Conservation (phyloP, 1,140 invertebrate species). For the Drosophila nikananu region DNA sequence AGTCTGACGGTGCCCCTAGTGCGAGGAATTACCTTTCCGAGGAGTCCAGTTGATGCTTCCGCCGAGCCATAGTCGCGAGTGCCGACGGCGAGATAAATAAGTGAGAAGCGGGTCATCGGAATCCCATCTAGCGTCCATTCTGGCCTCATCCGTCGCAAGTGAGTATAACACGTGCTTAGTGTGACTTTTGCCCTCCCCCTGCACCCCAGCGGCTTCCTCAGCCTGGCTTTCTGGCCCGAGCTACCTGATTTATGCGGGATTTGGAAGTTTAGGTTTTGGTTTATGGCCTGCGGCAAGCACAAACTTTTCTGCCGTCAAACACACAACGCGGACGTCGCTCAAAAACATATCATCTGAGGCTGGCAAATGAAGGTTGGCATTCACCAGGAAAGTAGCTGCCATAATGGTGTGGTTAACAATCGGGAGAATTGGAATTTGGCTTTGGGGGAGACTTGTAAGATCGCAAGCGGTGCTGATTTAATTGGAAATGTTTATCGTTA, state of each 20-base stretch:
- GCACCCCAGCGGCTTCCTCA: not conserved
- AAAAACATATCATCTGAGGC: constrained; percentile 27
- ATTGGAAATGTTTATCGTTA: no score
- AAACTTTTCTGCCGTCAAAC: constrained; percentile 45
- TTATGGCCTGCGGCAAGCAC: constrained; percentile 57
- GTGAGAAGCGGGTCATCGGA: constrained; percentile 8
- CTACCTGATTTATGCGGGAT: constrained; percentile 45
- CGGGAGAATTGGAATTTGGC: not conserved
- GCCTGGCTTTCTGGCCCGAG: not conserved
- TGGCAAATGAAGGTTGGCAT: not conserved
- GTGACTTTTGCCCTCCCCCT: constrained; percentile 44
- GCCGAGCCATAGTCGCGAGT: constrained; percentile 54
- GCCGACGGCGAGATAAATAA: constrained; percentile 10
- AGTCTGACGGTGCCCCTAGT: constrained; percentile 9
- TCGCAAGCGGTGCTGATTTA: not conserved
- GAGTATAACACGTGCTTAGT: constrained; percentile 64
- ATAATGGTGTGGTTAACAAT: constrained; percentile 7
- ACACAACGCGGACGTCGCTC: constrained; percentile 20
- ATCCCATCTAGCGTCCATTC: constrained; percentile 9
- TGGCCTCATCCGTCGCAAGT: constrained; percentile 31
- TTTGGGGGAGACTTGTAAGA: not conserved
- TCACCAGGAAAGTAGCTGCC: not conserved
- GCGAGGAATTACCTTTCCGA: constrained; percentile 49
- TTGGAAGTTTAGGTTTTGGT: constrained; percentile 56
- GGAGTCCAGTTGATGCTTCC: constrained; percentile 63